Base-by-base conservation (phyloP, 2,113 vertebrate species). In the Psophia crepitans region DNA sequence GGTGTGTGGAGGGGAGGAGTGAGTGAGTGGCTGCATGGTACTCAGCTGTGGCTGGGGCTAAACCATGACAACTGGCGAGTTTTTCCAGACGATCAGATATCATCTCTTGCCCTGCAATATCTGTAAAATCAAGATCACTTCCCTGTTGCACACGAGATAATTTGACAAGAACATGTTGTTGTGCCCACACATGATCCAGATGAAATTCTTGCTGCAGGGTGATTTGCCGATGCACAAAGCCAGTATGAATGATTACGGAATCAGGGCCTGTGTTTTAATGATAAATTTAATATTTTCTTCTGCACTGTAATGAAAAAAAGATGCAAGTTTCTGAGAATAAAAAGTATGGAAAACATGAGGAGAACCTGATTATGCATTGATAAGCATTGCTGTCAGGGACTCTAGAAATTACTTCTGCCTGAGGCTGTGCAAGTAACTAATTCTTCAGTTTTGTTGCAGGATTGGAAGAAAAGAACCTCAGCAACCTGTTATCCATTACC, bases 391-490 rank as follows among this genome's bases (percentile, higher is more conserved):
- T 86, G 37, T 84, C 60, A 88, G 41, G n/a, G 39, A 70, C 27
- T 57, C 54, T n/a, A 84, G 86, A 93, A 96, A 89, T 87, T 81
- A 66, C 33, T 87, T 83, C 44, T 90, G 76, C 82, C 85, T 81
- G 27, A 66, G 49, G 76, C 80, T 65, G 41, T 65, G 58, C 22
- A 84, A 86, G 65, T 86, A 76, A 37, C 13, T 32, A 58, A 74
- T 81, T 91, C 33, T 65, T 89, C 51, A 22, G 19, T 74, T 89
- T 77, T 18, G 16, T 5, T 94, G 44, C 33, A 57, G 68, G 84
- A 69, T 5, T 61, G 37, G 37, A 80, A 92, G 14, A 19, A 57
- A 43, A 63, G 63, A 63, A 1, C 4, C 19, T 16, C 19, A 33
- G 4, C 7, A 87, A 87, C 60, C 24, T 51, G 8, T 49, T 84